Evolutionary conservation across 2,113 vertebrate species (phyloP).

Genomic region (Jacana jacana): DNA sequence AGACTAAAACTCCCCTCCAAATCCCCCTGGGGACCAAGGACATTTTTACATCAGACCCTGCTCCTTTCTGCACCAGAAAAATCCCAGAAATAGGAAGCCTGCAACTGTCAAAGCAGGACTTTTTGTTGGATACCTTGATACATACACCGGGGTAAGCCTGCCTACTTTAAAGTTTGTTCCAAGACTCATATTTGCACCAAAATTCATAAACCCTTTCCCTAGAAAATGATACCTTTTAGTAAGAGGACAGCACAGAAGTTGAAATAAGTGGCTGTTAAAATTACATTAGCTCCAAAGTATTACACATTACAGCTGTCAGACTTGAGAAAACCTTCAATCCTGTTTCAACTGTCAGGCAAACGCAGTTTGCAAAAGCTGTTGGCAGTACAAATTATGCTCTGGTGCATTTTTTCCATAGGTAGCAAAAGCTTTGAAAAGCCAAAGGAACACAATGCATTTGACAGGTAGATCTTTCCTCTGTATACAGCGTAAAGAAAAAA

Average conservation of each 20-base stretch:
- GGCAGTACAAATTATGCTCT: neutral
- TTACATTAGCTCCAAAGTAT: neutral
- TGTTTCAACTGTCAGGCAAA: neutral
- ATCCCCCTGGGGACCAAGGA: neutral
- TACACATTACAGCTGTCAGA: neutral
- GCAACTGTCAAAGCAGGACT: neutral
- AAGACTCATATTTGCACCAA: neutral
- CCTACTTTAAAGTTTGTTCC: neutral
- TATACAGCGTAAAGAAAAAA: neutral
- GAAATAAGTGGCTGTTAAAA: neutral
- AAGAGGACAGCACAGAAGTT: neutral
- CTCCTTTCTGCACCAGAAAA: neutral
- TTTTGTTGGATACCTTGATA: neutral
- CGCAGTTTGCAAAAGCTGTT: neutral
- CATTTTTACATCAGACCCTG: neutral
- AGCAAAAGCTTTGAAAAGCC: neutral
- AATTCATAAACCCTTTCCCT: neutral
- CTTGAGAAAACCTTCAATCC: neutral
- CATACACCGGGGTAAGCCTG: neutral
- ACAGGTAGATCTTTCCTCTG: neutral
- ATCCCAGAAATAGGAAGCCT: neutral
- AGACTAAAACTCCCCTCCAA: neutral
- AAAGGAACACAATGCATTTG: neutral
- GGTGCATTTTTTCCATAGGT: neutral
- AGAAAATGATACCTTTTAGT: neutral